Percentiles rank a stretch among this genome's conserved stretches.
Evolutionary conservation across 2,888 invertebrate genomes (phyloP).

Genomic region (Synanthedon tipuliformis): DNA sequence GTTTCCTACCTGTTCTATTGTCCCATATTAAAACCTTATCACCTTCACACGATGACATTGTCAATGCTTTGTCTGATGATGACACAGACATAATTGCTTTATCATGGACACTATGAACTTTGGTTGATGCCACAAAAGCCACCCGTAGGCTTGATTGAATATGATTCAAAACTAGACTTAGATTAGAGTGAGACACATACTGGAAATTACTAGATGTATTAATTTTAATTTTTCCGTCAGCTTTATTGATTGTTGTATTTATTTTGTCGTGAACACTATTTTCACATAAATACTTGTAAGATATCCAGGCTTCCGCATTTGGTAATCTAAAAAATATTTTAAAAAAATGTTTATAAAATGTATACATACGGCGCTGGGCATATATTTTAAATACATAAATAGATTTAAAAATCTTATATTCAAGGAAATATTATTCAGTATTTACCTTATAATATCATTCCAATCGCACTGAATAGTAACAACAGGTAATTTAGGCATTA

Average conservation of each 20-base stretch:
- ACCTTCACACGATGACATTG: conserved; percentile 71
- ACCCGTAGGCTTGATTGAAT: conserved; percentile 45
- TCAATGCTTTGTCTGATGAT: conserved; percentile 71
- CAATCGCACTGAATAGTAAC: conserved; percentile 66
- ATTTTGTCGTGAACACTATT: conserved; percentile 50
- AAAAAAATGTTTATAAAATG: not conserved
- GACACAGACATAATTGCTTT: conserved; percentile 70
- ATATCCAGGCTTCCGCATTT: conserved; percentile 60
- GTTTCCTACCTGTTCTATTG: conserved; percentile 62
- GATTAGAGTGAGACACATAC: conserved; percentile 44
- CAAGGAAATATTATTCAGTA: not conserved
- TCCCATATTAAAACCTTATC: conserved; percentile 75
- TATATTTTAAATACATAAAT: not conserved
- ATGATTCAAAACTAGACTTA: conserved; percentile 57
- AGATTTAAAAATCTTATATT: not conserved
- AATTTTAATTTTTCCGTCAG: conserved; percentile 53
- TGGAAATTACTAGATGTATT: conserved; percentile 46
- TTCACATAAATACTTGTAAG: conserved; percentile 52
- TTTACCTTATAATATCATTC: conserved; percentile 63
- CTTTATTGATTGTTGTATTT: conserved; percentile 28
- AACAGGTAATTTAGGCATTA: conserved; percentile 41
- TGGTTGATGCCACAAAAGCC: conserved; percentile 64
- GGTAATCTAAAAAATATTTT: conserved; percentile 38
- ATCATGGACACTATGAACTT: conserved; percentile 52
- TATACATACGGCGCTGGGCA: not conserved